Percentiles rank a stretch among this genome's conserved stretches.
Conservation (phyloP, 2,797 vertebrate species). For the Zalophus californianus region DNA sequence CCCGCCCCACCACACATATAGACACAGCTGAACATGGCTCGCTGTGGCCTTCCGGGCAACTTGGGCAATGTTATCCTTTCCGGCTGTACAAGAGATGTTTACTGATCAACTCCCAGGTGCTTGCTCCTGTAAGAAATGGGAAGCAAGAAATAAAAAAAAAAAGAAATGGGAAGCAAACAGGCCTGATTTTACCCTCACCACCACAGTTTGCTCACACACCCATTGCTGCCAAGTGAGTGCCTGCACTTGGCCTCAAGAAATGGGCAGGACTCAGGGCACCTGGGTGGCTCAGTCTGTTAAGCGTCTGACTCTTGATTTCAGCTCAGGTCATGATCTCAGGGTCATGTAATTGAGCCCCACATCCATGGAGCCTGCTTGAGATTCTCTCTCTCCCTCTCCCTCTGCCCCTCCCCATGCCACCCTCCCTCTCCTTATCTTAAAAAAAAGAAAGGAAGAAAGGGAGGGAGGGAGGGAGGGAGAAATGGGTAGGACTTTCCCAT, state of each 20-base stretch:
- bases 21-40: neutral
- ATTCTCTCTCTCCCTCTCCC: neutral
- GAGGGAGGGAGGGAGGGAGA: neutral
- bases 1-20: fast-evolving
- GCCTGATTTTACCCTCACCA: neutral
- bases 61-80: neutral
- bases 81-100: neutral
- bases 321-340: neutral
- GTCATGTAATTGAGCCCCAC: neutral
- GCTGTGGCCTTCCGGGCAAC: neutral
- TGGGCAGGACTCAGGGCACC: neutral
- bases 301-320: neutral
- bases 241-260: neutral
- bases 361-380: neutral
- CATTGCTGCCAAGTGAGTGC: fast-evolving
- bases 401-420: no score
- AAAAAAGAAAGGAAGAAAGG: neutral
- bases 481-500: fast-evolving
- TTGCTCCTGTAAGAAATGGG: neutral
- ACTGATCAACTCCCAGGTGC: neutral
- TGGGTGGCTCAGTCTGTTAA: neutral
- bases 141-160: neutral
- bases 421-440: neutral
- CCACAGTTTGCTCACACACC: neutral
- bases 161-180: neutral